Conservation (phyloP, 2,113 vertebrate genomes). For the Marmota flaviventris region DNA sequence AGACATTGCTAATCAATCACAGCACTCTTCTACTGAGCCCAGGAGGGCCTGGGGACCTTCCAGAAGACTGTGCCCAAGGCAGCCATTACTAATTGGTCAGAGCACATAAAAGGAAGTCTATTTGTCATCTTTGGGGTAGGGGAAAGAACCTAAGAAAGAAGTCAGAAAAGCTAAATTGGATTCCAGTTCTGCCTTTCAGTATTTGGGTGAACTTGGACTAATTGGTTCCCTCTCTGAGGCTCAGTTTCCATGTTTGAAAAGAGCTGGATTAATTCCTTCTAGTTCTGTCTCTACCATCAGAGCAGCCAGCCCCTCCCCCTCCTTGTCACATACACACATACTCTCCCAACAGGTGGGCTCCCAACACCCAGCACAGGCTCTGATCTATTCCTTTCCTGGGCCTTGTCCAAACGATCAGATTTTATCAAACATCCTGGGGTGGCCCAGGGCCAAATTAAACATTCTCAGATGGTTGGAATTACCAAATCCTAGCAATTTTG, state of each 20-base stretch:
- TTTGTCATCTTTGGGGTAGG: background rate
- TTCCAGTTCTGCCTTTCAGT: background rate
- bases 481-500: constrained; percentile 55
- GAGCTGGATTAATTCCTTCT: constrained; percentile 42
- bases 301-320: background rate
- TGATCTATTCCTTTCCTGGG: constrained; percentile 68
- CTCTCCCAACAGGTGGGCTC: constrained; percentile 71
- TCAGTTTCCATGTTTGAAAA: constrained; percentile 38
- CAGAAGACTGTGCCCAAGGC: background rate
- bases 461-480: constrained; percentile 72
- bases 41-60: background rate
- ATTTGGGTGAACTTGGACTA: background rate
- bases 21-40: background rate
- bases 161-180: background rate
- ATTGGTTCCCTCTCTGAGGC: constrained; percentile 18
- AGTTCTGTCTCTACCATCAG: background rate
- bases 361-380: constrained; percentile 15
- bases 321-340: background rate
- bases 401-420: constrained; percentile 76
- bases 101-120: background rate
- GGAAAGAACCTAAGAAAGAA: constrained; percentile 7
- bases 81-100: background rate
- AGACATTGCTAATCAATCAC: constrained; percentile 46
- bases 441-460: constrained; percentile 72
- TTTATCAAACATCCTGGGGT: constrained; percentile 79